Evolutionary conservation across 2,888 invertebrate genomes (phyloP).

Genomic region (Campaea margaritaria): DNA sequence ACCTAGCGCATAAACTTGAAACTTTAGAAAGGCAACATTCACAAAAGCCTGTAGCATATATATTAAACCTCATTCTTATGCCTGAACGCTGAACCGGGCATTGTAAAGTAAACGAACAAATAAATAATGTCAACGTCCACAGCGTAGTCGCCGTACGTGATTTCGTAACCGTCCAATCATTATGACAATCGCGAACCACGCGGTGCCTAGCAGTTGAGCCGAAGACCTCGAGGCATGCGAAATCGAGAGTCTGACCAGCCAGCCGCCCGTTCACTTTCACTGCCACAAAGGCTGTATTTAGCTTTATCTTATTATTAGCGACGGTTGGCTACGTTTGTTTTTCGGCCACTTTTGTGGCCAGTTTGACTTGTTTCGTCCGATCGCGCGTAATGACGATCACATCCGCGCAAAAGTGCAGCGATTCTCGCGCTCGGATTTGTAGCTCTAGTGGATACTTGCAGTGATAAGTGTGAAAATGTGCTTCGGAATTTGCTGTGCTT

Average conservation of each 20-base stretch:
- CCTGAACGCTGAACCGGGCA: constrained; percentile 6
- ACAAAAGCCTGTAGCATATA: constrained; percentile 14
- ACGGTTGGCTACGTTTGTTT: constrained; percentile 48
- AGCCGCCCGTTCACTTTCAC: constrained; percentile 67
- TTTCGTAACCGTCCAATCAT: constrained; percentile 49
- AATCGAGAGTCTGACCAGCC: constrained; percentile 64
- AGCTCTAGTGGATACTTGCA: constrained; percentile 25
- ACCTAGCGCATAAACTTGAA: not conserved
- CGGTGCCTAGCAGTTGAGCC: constrained; percentile 40
- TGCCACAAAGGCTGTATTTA: constrained; percentile 58
- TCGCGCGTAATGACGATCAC: constrained; percentile 29
- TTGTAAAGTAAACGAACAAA: constrained; percentile 18
- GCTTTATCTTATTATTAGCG: constrained; percentile 64
- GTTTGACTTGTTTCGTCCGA: constrained; percentile 37
- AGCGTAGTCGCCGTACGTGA: constrained; percentile 35
- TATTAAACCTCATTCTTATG: constrained; percentile 17
- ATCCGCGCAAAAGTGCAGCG: constrained; percentile 32
- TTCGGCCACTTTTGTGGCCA: constrained; percentile 49
- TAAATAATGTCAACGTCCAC: constrained; percentile 31
- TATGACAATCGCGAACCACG: constrained; percentile 41
- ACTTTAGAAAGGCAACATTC: constrained; percentile 28
- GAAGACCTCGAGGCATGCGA: constrained; percentile 64
- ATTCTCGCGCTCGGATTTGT: constrained; percentile 31
- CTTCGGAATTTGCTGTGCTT: constrained; percentile 15
- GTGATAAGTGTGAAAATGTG: constrained; percentile 31